Conservation (phyloP, 2,888 invertebrate species). For the Polymixis lichenea region DNA sequence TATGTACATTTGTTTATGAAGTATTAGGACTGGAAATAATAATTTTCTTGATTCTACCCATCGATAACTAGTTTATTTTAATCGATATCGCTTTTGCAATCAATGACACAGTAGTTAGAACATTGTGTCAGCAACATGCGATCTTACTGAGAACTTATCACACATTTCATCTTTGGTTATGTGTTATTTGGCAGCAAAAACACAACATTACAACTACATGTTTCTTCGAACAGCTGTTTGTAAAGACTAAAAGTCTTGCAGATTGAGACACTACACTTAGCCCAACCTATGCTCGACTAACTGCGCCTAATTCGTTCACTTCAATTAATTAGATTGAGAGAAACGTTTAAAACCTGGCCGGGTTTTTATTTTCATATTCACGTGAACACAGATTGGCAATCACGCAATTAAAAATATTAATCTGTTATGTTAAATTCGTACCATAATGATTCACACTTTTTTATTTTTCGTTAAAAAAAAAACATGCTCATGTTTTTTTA, state of each 20-base stretch:
- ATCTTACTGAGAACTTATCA: conserved; percentile 7
- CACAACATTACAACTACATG: conserved; percentile 9
- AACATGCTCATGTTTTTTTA: conserved; percentile 14
- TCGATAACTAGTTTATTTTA: too few species aligned
- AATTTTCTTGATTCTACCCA: neutral
- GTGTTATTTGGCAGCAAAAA: conserved; percentile 5
- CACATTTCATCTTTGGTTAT: conserved; percentile 5
- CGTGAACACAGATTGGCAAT: neutral
- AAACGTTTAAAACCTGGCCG: conserved; percentile 26
- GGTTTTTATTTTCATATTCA: conserved; percentile 23
- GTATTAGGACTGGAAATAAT: neutral
- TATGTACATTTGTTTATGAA: neutral
- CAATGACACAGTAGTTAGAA: neutral
- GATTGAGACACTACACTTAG: conserved; percentile 43
- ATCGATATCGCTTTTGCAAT: neutral
- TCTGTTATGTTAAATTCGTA: neutral
- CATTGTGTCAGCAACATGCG: neutral
- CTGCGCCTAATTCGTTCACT: conserved; percentile 23
- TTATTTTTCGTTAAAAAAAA: neutral
- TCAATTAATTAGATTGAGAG: conserved; percentile 28
- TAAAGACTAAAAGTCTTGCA: neutral
- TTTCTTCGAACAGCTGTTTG: conserved; percentile 18
- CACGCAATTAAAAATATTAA: conserved; percentile 10
- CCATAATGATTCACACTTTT: conserved; percentile 32
- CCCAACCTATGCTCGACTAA: conserved; percentile 26